Evolutionary conservation across 2,113 vertebrate species (phyloP), one percentile per base, ranked within the genome.

Genomic region (Cyprinodon brontotheroides): DNA sequence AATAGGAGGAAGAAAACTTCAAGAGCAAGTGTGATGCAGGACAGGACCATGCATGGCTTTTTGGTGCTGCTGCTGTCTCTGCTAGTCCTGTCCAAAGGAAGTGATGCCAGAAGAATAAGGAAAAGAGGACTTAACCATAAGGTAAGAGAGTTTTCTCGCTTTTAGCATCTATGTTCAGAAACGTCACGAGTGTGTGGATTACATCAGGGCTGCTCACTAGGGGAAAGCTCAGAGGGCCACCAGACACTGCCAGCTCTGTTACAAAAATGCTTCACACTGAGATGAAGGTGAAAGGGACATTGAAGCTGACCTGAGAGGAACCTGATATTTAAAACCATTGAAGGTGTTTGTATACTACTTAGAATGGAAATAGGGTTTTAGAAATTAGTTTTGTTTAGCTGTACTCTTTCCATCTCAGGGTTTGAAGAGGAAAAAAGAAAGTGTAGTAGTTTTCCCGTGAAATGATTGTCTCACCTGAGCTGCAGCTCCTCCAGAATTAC

Each of bases 121-220:
- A 95, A 92, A 80, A 93, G 93, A 82, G 93, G 87, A 81, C 92
- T 94, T 72, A 92, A 86, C 81, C 94, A 94, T 29, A 94, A 95
- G 93, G 94, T 94, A 83, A 83, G 92, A 61, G 75, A 29, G 60
- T 70, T 65, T 69, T 57, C 43, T 79, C 48, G 72, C 43, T 61
- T 77, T 67, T 77, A 43, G 71, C 53, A 59, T 59, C 50, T 48
- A 3, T 43, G 22, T 12, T 65, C 15, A n/a, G 57, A 9, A 29
- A 22, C 7, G 43, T 62, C 29, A 38, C 36, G 36, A 38, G 12
- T 43, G 14, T 13, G 0, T 39, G 10, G 20, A 8, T 75, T 47
- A 53, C 14, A 64, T 10, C 70, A 15, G 61, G 3, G 48, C 3
- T 40, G 0, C 0, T 20, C 29, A 68, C 70, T 70, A 68, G 74